Base-by-base conservation (phyloP, 2,113 vertebrate genomes). In the Mastomys natalensis region DNA sequence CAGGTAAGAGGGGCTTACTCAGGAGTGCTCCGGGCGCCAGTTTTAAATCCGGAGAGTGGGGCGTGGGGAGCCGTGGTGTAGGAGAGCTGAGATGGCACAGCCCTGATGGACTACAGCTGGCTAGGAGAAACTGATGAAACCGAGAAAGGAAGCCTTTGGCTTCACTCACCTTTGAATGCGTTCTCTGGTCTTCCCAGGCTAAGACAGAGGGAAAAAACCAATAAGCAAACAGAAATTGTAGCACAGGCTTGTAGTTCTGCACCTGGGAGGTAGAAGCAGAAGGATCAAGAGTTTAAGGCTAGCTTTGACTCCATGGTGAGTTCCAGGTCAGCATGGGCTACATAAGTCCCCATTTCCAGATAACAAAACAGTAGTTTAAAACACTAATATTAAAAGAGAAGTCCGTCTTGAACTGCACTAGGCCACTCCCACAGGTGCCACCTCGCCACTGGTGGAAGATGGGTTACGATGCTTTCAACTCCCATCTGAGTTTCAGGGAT, bases 1-100 rank as follows among this genome's bases (percentile, higher is more conserved):
- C 4, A 55, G 96, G 97, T 98, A 55, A 97, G 97, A 9, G 91
- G 22, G 80, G 70, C 34, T 43, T 40, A 0, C 1, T 0, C 31
- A 3, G 60, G 73, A 22, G 86, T 43, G 70, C 55, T 7, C 17
- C 1, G 6, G 70, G 74, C 64, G 24, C 21, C 24, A 4, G 53
- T 22, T 2, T 91, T 22, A 19, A 84, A 31, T 53, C 53, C 19
- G 7, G 4, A 7, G 80, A 48, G 13, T 10, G 58, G 24, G 87
- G 10, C 7, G 1, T 37, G 15, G 68, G 53, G 60, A 76, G 26
- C 11, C 40, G 2, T n/a, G 19, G 81, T 1, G 5, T 17, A 43
- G 81, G 55, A 40, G 55, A 82, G 55, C 22, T 4, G 60, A 76
- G 53, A 34, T 77, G 26, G 73, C 80, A 37, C 77, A 55, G 40